Percentiles rank a stretch among this genome's conserved stretches.
These are phyloP conservation scores for Cathartes aura DNA, from an alignment of 2,113 vertebrate species.

Conservation along the genomic window DNA sequence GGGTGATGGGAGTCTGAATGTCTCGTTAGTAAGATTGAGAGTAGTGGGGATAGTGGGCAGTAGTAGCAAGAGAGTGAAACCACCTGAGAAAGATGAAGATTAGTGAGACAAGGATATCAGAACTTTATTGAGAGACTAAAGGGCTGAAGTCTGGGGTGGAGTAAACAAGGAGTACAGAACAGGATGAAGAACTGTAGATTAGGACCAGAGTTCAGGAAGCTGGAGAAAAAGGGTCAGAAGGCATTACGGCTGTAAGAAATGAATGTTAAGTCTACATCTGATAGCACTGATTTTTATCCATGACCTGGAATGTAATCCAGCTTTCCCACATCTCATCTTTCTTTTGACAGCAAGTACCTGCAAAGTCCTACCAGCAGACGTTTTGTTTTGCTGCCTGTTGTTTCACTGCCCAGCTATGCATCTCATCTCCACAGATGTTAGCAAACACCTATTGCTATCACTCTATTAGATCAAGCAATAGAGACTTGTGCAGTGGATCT, in stretches of 20 bases:
- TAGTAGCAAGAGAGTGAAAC: neutral
- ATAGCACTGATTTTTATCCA: neutral
- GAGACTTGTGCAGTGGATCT: neutral
- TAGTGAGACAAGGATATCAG: neutral
- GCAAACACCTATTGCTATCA: neutral
- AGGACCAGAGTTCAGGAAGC: neutral
- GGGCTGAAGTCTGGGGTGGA: neutral
- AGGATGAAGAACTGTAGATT: neutral
- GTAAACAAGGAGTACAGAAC: neutral
- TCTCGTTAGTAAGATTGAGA: neutral
- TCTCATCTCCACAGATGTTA: neutral
- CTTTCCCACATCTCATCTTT: neutral
- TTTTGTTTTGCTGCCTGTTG: neutral
- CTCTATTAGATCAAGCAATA: neutral
- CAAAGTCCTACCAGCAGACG: neutral
- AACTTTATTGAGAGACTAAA: neutral
- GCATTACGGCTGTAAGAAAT: neutral
- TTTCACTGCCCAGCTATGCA: neutral
- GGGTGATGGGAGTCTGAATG: neutral
- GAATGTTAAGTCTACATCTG: neutral
- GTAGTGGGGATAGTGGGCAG: neutral
- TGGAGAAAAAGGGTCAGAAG: neutral
- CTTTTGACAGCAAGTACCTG: neutral
- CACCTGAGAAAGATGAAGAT: neutral
- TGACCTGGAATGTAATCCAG: neutral